Conservation (phyloP, 2,888 invertebrate species). For the Lymantria dispar region DNA sequence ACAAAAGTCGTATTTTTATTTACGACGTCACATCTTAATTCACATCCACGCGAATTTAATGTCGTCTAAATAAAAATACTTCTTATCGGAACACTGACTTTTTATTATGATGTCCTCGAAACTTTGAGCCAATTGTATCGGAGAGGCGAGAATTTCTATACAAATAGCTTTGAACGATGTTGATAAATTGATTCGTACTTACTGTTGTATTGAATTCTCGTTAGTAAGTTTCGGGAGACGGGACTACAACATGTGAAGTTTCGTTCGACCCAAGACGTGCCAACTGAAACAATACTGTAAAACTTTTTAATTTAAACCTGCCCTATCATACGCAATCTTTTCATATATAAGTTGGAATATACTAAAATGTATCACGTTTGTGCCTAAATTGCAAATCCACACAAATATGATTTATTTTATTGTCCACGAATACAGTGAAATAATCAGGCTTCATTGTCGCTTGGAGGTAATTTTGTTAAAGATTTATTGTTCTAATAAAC, state of each 20-base stretch:
- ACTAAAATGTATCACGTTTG: constrained; percentile 16
- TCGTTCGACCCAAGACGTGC: constrained; percentile 11
- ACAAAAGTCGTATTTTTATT: neutral
- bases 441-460: constrained; percentile 29
- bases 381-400: constrained; percentile 9
- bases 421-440: constrained; percentile 20
- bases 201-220: constrained; percentile 39
- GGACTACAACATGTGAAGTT: constrained; percentile 25
- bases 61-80: constrained; percentile 23
- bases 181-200: constrained; percentile 42
- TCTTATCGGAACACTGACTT: constrained; percentile 17
- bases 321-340: neutral
- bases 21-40: neutral
- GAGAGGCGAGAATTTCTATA: constrained; percentile 11
- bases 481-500: constrained; percentile 25
- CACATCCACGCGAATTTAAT: constrained; percentile 10
- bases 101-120: constrained; percentile 17
- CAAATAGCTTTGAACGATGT: constrained; percentile 25
- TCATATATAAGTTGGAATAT: neutral
- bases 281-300: neutral
- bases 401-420: constrained; percentile 27
- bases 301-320: constrained; percentile 12
- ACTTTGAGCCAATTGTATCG: constrained; percentile 11
- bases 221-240: constrained; percentile 22
- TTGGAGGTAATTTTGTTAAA: constrained; percentile 26